phyloP scores from a whole-genome alignment of 2,888 invertebrate species.

The Schizaphis graminum region DNA sequence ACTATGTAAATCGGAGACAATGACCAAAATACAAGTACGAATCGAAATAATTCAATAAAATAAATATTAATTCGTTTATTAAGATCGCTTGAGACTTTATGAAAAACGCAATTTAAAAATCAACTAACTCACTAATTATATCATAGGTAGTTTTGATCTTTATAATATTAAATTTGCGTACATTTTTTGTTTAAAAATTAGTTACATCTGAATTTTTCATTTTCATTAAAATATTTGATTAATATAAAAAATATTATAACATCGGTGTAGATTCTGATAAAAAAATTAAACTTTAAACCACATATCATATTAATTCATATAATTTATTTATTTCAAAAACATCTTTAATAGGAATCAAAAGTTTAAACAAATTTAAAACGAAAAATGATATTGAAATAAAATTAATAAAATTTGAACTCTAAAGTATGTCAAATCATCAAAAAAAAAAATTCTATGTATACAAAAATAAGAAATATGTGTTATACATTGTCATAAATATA shows the following conservation, averaged over 20 bases:
- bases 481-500: background rate
- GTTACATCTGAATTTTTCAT: background rate
- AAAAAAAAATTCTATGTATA: background rate
- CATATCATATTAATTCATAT: background rate
- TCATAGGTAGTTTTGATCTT: background rate
- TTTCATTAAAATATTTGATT: background rate
- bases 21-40: too few species aligned
- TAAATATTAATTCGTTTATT: background rate
- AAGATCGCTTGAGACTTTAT: background rate
- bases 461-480: background rate
- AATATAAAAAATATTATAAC: background rate
- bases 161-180: background rate
- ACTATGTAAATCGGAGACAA: background rate
- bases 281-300: background rate
- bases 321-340: background rate
- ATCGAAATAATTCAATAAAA: background rate
- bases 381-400: background rate
- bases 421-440: background rate
- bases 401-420: background rate
- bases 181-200: background rate
- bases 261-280: background rate
- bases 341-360: background rate
- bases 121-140: background rate
- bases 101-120: background rate
- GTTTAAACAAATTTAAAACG: background rate